Evolutionary conservation across 2,888 invertebrate species (phyloP), one percentile per base, ranked within the genome.

Genomic region (Carabus problematicus): DNA sequence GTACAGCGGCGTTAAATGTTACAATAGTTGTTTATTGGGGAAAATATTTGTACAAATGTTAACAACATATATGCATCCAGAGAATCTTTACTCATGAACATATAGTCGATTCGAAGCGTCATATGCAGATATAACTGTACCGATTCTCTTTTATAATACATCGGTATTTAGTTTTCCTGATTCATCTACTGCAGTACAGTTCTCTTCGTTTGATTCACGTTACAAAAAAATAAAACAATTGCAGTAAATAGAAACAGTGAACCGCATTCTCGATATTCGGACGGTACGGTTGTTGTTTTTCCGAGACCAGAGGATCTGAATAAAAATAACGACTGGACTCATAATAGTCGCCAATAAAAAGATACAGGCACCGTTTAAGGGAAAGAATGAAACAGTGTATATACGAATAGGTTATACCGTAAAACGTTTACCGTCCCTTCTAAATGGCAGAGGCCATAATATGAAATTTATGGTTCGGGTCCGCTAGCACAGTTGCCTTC

Each of bases 381-480:
- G 43, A 67, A 67, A 67, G 59, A 67, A 59, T 67, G 67, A 67
- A 67, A 67, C 67, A 67, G 52, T 67, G 67, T 67, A 60, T n/a
- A n/a, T 66, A 66, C 58, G 66, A 66, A 67, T 67, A 67, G 67
- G 54, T 56, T 67, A 67, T 67, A 41, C 16, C 67, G 60, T 67
- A 67, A 67, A 67, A 67, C 59, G 67, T 60, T 60, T 42, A 41
- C 42, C 59, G 59, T 42, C 42, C 40, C n/a, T n/a, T 8, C 59
- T 58, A 58, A 41, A 41, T 42, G 59, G 40, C 18, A n/a, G n/a
- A 1, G 56, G 18, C 59, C 52, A 52, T 52, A 52, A 52, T 52
- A 52, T 52, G 52, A 52, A 52, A 52, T 52, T 52, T 52, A 52
- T 52, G 16, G 52, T 52, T 52, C 14, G 41, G 59, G 41, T 11